Percentiles rank a stretch among this genome's conserved stretches.
Conservation (phyloP, 2,113 vertebrate species). For the Panthera uncia region DNA sequence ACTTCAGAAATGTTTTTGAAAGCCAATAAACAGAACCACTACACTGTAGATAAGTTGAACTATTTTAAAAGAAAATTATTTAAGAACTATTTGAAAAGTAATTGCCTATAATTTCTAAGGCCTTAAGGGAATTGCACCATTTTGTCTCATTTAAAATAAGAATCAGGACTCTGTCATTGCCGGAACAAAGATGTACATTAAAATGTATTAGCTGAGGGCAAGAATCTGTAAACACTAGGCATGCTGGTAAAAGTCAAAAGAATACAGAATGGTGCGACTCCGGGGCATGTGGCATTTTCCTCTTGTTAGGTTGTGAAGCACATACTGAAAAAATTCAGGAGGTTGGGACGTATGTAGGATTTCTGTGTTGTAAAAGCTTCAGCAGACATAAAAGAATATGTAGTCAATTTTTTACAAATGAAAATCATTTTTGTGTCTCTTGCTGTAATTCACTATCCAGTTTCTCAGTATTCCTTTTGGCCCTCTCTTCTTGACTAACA, state of each 20-base stretch:
- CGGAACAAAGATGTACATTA: neutral
- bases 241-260: neutral
- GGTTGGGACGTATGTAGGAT: neutral
- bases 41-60: neutral
- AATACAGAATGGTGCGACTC: neutral
- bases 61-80: constrained; percentile 50
- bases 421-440: neutral
- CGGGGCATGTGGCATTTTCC: neutral
- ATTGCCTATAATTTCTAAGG: constrained; percentile 22
- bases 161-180: constrained; percentile 18
- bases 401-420: neutral
- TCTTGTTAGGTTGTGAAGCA: neutral
- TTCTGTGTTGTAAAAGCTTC: neutral
- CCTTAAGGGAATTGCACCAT: constrained; percentile 16
- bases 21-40: neutral
- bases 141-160: constrained; percentile 42
- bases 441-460: neutral
- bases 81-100: constrained; percentile 29
- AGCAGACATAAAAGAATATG: neutral
- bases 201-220: neutral
- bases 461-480: neutral
- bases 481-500: neutral
- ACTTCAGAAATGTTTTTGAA: neutral
- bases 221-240: neutral
- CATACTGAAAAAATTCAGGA: neutral